A percentile compares a stretch with the other conserved stretches of the same genome.
Evolutionary conservation across 2,797 vertebrate species (phyloP).

Genomic region (Hapalemur alaotrensis): DNA sequence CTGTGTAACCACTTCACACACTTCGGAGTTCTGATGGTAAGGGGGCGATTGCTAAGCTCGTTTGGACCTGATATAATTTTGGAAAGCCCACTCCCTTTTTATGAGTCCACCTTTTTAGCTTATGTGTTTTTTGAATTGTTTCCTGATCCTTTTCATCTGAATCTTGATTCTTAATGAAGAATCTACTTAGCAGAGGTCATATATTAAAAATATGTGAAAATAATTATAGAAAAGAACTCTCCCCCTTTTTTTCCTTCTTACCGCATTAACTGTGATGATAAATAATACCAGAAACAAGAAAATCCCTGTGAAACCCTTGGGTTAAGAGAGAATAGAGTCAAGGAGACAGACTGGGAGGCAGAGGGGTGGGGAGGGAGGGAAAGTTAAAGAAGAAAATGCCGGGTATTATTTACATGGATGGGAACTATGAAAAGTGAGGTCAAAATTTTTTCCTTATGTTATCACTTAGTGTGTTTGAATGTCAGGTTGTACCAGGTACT

Average conservation of each 20-base stretch:
- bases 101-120: background rate
- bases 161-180: conserved; percentile 27
- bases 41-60: conserved; percentile 23
- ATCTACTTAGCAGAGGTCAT: background rate
- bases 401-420: background rate
- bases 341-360: background rate
- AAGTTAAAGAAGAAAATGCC: background rate
- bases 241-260: background rate
- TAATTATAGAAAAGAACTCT: background rate
- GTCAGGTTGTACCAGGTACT: background rate
- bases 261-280: background rate
- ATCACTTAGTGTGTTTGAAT: background rate
- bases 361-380: background rate
- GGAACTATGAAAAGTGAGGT: background rate
- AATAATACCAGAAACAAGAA: background rate
- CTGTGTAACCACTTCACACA: conserved; percentile 96
- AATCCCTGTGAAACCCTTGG: background rate
- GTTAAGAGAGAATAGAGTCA: background rate
- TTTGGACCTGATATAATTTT: background rate
- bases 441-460: background rate
- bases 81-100: background rate
- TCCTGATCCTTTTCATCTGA: background rate
- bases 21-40: conserved; percentile 97
- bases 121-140: background rate
- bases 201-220: background rate